Conservation (phyloP, 2,888 invertebrate species). For the Thymelicus acteon region DNA sequence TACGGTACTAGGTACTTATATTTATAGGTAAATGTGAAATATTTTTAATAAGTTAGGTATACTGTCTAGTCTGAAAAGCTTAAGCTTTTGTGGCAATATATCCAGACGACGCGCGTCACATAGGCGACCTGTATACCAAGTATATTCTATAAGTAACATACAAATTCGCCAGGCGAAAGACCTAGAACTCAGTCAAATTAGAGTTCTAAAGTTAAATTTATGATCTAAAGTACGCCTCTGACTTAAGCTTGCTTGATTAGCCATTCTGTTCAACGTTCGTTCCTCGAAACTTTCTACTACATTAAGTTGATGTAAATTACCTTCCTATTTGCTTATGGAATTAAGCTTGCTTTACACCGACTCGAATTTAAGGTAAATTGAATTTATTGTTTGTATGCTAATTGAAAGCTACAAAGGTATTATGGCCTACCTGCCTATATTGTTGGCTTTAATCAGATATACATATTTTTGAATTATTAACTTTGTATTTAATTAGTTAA, state of each 20-base stretch:
- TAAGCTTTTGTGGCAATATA: no score
- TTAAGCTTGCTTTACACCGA: background rate
- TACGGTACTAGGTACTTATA: no score
- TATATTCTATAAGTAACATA: background rate
- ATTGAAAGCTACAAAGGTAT: background rate
- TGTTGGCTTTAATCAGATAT: no score
- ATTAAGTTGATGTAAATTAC: constrained; percentile 20
- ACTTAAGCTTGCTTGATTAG: constrained; percentile 25
- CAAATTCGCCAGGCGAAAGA: constrained; percentile 18
- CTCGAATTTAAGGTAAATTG: background rate
- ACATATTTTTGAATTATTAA: no score
- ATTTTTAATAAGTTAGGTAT: no score
- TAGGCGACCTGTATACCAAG: no score
- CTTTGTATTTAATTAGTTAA: no score
- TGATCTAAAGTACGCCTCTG: constrained; percentile 26
- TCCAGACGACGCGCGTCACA: no score
- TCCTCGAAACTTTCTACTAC: constrained; percentile 18
- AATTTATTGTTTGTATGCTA: constrained; percentile 2
- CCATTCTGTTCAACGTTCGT: constrained; percentile 27
- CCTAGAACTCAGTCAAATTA: constrained; percentile 20
- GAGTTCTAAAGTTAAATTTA: constrained; percentile 31
- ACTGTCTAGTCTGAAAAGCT: no score
- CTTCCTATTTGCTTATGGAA: constrained; percentile 7
- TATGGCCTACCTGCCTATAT: no score
- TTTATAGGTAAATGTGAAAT: no score